phyloP scores from a whole-genome alignment of 35 echinoderm and acorn worm species.

The Apostichopus parvimensis region DNA sequence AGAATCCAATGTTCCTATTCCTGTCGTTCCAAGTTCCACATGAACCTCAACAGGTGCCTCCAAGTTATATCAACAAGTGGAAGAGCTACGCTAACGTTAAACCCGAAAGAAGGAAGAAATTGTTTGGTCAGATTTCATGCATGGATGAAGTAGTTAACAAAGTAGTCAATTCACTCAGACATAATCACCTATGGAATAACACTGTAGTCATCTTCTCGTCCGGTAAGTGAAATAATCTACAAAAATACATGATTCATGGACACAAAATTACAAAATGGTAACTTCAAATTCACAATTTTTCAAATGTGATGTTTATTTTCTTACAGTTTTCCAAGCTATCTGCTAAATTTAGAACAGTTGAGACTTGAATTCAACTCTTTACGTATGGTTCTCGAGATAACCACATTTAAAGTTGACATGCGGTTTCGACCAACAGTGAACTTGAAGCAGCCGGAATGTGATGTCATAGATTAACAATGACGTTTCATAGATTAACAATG shows the following conservation, averaged over 20 bases:
- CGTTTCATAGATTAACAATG: no score
- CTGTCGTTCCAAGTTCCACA: slow-evolving; percentile 41
- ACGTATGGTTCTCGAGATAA: no score
- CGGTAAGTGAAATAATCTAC: not conserved
- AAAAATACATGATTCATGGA: not conserved
- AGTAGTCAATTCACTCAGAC: slow-evolving; percentile 10
- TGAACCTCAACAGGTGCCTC: not conserved
- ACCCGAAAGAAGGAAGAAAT: not conserved
- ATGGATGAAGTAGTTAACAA: slow-evolving; percentile 29
- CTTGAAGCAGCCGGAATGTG: no score
- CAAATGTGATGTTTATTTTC: no score
- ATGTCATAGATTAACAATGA: no score
- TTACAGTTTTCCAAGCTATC: no score
- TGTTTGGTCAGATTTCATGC: slow-evolving; percentile 30
- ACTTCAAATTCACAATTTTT: no score
- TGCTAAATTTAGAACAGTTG: no score
- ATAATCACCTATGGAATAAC: slow-evolving; percentile 16
- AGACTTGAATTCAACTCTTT: no score
- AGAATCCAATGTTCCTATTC: slow-evolving; percentile 44
- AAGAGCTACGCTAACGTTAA: slow-evolving; percentile 2
- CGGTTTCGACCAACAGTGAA: no score
- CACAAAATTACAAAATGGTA: no score
- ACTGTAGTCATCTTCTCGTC: slow-evolving; percentile 38
- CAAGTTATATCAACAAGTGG: slow-evolving; percentile 28
- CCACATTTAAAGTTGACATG: no score